A percentile compares a stretch with the other conserved stretches of the same genome.
Evolutionary conservation across 2,888 invertebrate genomes (phyloP).

Genomic region (Slavum lentiscoides): DNA sequence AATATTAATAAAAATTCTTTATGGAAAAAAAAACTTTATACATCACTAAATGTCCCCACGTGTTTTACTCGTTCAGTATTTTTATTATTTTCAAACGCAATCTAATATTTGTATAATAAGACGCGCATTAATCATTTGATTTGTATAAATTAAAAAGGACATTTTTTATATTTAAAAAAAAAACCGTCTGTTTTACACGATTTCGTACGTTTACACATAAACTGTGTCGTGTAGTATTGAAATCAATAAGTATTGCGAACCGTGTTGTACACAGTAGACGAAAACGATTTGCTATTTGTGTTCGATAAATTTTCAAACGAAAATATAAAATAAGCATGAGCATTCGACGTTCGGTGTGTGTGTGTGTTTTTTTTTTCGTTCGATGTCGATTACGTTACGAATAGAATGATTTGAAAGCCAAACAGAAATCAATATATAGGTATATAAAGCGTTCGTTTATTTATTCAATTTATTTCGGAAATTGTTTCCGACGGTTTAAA

Average conservation of each 20-base stretch:
- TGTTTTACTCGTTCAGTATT: no score
- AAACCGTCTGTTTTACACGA: no score
- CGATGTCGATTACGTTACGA: not conserved
- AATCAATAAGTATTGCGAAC: not conserved
- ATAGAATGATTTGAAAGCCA: not conserved
- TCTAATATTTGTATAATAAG: no score
- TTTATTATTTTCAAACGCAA: no score
- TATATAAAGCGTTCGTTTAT: not conserved
- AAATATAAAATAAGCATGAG: not conserved
- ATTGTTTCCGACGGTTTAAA: no score
- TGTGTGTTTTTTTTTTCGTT: not conserved
- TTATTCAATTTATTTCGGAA: not conserved
- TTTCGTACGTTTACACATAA: no score
- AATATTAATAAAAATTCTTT: no score
- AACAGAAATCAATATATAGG: conserved; percentile 1
- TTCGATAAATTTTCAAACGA: not conserved
- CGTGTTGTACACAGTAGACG: not conserved
- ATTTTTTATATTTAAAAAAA: no score
- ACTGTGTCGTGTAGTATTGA: not conserved
- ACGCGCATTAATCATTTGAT: no score
- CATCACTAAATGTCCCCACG: no score
- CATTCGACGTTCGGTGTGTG: not conserved
- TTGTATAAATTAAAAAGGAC: no score
- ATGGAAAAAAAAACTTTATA: no score
- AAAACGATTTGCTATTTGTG: not conserved